phyloP scores from a whole-genome alignment of 2,797 vertebrate genomes.

The Muraenolepis orangiensis region DNA sequence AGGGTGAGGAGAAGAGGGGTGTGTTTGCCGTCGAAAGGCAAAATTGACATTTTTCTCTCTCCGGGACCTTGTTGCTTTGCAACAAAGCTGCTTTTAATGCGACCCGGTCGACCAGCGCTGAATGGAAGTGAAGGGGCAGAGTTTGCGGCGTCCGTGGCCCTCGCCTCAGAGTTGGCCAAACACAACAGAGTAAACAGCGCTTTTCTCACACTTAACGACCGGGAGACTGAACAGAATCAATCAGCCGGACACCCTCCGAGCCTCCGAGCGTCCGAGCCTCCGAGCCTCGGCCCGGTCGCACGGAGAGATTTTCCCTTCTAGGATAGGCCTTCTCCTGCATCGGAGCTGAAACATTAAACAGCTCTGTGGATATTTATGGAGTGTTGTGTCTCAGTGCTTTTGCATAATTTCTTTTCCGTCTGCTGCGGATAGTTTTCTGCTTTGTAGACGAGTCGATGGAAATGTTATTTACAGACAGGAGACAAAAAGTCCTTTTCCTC shows the following conservation, averaged over 20 bases:
- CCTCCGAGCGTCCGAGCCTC: too few relatives aligned
- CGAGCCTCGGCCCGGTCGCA: conserved; percentile 12
- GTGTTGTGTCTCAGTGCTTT: conserved; percentile 40
- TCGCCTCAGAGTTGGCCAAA: conserved; percentile 68
- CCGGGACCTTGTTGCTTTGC: conserved; percentile 82
- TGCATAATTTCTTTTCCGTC: conserved; percentile 54
- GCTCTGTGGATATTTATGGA: conserved; percentile 53
- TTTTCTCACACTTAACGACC: conserved; percentile 72
- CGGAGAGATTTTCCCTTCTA: conserved; percentile 33
- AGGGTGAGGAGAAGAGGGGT: neutral
- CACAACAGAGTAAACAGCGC: conserved; percentile 70
- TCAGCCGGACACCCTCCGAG: conserved; percentile 36
- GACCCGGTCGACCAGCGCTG: conserved; percentile 62
- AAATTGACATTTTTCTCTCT: conserved; percentile 80
- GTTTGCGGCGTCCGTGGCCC: conserved; percentile 55
- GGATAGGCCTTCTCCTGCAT: conserved; percentile 47
- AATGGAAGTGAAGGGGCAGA: conserved; percentile 64
- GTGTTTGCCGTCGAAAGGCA: conserved; percentile 47
- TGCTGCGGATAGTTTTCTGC: conserved; percentile 44
- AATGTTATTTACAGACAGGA: conserved; percentile 29
- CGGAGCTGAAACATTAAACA: conserved; percentile 38
- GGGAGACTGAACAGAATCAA: conserved; percentile 56
- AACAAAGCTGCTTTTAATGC: conserved; percentile 81
- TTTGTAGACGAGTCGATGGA: conserved; percentile 35
- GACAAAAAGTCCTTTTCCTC: conserved; percentile 21